Percentiles rank a stretch among this genome's conserved stretches.
These are phyloP conservation scores for Sycophila sp. DNA, from an alignment of 1,140 invertebrate species.

Conservation along the genomic window DNA sequence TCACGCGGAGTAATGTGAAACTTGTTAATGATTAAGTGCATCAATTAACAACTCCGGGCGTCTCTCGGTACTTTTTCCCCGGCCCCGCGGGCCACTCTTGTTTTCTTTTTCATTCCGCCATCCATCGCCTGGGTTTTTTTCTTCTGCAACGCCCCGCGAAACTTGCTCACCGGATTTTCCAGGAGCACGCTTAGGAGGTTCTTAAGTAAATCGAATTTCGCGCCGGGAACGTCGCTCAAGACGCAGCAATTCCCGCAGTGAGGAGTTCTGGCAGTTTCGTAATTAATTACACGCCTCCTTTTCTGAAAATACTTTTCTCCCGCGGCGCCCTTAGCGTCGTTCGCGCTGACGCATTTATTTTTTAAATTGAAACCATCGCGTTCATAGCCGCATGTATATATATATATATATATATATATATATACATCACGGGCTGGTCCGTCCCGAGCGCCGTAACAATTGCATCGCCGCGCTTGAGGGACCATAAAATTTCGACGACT, in stretches of 20 bases:
- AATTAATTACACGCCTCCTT: conserved; percentile 11
- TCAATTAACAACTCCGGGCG: conserved; percentile 6
- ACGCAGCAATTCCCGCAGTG: background rate
- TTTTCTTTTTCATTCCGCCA: background rate
- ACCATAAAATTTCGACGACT: too few species aligned
- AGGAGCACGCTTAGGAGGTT: background rate
- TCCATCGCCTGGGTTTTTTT: background rate
- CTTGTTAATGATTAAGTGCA: conserved; percentile 19
- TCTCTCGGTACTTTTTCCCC: too few species aligned
- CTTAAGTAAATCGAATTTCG: conserved; percentile 26
- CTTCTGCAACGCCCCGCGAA: background rate
- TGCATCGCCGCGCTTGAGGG: too few species aligned
- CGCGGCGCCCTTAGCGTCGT: background rate
- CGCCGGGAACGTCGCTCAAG: background rate
- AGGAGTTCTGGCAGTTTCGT: conserved; percentile 20
- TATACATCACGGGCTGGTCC: too few species aligned
- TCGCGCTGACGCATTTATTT: background rate
- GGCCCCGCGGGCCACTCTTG: background rate
- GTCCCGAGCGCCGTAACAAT: too few species aligned
- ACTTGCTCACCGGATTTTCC: background rate
- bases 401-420: too few species aligned
- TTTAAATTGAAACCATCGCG: background rate
- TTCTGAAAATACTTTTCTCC: background rate
- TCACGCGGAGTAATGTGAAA: background rate
- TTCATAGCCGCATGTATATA: too few species aligned